phyloP scores from a whole-genome alignment of 2,797 vertebrate genomes.

The Trichosurus vulpecula region DNA sequence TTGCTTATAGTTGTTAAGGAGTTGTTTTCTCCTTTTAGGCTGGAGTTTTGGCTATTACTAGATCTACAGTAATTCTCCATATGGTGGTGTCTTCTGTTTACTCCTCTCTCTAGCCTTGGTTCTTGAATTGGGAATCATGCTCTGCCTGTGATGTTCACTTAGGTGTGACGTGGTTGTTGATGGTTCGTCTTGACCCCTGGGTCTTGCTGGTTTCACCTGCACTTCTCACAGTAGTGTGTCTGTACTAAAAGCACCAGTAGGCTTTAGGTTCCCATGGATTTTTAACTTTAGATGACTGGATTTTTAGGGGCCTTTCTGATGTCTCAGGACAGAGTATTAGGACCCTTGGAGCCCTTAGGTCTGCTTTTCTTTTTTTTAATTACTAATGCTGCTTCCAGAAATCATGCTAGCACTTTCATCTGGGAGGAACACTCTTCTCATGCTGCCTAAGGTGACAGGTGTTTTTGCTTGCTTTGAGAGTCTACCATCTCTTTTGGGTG shows the following conservation, averaged over 20 bases:
- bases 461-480: not conserved
- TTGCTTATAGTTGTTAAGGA: not conserved
- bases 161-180: not conserved
- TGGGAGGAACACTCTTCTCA: not conserved
- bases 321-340: not conserved
- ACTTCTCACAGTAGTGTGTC: not conserved
- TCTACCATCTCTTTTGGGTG: not conserved
- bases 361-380: not conserved
- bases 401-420: not conserved
- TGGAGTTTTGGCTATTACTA: not conserved
- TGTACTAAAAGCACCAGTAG: not conserved
- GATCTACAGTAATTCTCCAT: not conserved
- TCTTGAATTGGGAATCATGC: not conserved
- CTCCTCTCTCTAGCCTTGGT: not conserved
- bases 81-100: not conserved
- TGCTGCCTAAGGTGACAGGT: not conserved
- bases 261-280: not conserved
- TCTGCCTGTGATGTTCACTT: not conserved
- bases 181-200: not conserved
- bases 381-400: not conserved
- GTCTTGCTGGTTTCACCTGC: not conserved
- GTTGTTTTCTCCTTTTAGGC: not conserved
- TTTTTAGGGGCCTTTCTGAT: not conserved
- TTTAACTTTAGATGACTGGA: not conserved
- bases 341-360: not conserved